Conservation (phyloP, 2,888 invertebrate species). For the Epinotia bilunana region DNA sequence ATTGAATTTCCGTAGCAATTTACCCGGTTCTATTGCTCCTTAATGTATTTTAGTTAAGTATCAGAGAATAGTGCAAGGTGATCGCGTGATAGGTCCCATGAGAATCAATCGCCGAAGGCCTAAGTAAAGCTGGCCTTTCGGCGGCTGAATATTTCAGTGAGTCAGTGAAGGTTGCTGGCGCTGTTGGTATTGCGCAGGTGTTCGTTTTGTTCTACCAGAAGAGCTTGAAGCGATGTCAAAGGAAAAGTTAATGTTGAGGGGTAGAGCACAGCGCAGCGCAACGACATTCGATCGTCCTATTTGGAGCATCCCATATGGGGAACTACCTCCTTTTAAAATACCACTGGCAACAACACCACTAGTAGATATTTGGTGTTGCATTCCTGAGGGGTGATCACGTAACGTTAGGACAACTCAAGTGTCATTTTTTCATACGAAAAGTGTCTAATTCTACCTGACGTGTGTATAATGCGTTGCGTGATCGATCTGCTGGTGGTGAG, state of each 20-base stretch:
- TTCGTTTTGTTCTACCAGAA: not conserved
- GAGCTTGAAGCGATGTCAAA: not conserved
- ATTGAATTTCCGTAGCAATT: not conserved
- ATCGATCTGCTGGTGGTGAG: too few species aligned
- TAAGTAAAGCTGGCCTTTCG: slow-evolving; percentile 24
- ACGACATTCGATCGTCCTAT: not conserved
- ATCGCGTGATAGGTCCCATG: slow-evolving; percentile 30
- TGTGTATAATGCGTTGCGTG: too few species aligned
- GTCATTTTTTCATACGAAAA: too few species aligned
- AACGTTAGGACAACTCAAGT: too few species aligned
- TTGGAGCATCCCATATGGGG: too few species aligned
- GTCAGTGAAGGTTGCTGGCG: slow-evolving; percentile 2
- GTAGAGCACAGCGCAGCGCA: too few species aligned
- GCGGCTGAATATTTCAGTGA: slow-evolving; percentile 9
- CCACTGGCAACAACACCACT: too few species aligned
- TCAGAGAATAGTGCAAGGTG: slow-evolving; percentile 1
- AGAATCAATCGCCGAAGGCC: not conserved
- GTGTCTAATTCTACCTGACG: too few species aligned
- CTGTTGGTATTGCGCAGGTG: not conserved
- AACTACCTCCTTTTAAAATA: too few species aligned
- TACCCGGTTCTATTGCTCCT: not conserved
- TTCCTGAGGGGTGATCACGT: too few species aligned
- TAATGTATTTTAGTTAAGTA: too few species aligned
- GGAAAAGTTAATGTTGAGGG: not conserved
- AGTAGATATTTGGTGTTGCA: too few species aligned